A percentile compares a stretch with the other conserved stretches of the same genome.
phyloP scores from a whole-genome alignment of 2,888 invertebrate genomes.

The Congeria kusceri region DNA sequence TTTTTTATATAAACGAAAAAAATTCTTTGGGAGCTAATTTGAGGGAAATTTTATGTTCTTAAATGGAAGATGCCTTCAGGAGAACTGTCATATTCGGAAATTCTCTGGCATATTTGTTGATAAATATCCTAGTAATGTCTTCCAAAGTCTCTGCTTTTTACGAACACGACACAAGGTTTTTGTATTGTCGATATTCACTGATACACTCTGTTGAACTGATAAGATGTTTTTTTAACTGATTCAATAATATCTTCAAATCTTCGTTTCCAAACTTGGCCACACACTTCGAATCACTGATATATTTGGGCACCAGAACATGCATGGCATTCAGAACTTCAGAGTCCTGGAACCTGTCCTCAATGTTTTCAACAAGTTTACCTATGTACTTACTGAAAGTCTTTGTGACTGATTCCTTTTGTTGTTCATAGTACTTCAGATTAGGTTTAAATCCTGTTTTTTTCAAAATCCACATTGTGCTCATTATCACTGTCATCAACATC shows the following conservation, averaged over 20 bases:
- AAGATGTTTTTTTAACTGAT: conserved; percentile 20
- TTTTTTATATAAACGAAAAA: too few species aligned
- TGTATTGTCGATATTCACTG: conserved; percentile 47
- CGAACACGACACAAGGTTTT: conserved; percentile 25
- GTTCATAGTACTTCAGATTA: conserved; percentile 5
- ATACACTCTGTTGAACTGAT: conserved; percentile 12
- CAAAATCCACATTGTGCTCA: too few species aligned
- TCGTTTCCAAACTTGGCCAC: conserved; percentile 16
- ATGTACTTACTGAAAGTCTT: conserved; percentile 9
- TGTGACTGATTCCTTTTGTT: background rate
- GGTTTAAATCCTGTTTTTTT: background rate
- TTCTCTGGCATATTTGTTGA: conserved; percentile 11
- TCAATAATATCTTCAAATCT: conserved; percentile 6
- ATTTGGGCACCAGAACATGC: conserved; percentile 9
- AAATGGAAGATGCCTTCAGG: too few species aligned
- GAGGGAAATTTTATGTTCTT: too few species aligned
- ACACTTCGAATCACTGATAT: too few species aligned
- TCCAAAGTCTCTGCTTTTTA: background rate
- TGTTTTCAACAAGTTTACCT: conserved; percentile 6
- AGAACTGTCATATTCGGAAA: conserved; percentile 34
- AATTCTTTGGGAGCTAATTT: too few species aligned
- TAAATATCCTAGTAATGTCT: background rate
- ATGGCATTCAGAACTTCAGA: conserved; percentile 7
- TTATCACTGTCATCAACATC: background rate
- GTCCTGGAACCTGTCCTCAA: conserved; percentile 25